These are phyloP conservation scores for Tarsius wallacei DNA, from an alignment of 2,797 vertebrate species.

Conservation along the genomic window DNA sequence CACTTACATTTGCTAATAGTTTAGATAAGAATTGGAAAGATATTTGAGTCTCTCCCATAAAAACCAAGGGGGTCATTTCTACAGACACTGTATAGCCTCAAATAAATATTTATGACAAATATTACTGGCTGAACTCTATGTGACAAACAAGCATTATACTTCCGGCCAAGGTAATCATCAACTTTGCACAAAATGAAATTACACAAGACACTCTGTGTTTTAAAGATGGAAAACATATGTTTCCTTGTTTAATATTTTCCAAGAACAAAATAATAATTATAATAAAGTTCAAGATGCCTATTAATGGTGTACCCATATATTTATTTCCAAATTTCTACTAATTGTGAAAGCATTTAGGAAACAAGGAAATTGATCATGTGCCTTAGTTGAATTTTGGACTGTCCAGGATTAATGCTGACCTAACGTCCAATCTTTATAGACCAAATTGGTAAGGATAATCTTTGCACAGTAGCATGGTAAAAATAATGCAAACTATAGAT, in stretches of 20 bases:
- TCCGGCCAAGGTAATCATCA: conserved; percentile 50
- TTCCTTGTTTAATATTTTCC: conserved; percentile 75
- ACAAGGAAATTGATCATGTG: conserved; percentile 72
- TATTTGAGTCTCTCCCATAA: conserved; percentile 36
- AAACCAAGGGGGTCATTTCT: conserved; percentile 59
- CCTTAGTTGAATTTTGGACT: conserved; percentile 49
- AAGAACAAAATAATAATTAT: conserved; percentile 65
- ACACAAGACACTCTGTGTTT: not conserved
- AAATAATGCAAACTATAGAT: not conserved
- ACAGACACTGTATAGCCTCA: not conserved
- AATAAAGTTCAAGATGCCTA: conserved; percentile 61
- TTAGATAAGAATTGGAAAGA: conserved; percentile 65
- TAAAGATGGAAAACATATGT: conserved; percentile 61
- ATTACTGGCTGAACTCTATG: not conserved
- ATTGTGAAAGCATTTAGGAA: conserved; percentile 74
- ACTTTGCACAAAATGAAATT: conserved; percentile 71
- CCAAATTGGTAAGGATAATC: conserved; percentile 10
- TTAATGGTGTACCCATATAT: conserved; percentile 69
- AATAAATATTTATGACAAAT: conserved; percentile 78
- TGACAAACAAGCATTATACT: conserved; percentile 32
- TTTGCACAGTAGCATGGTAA: not conserved
- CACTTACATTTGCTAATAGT: conserved; percentile 55
- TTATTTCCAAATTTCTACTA: conserved; percentile 74
- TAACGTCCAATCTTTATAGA: conserved; percentile 34
- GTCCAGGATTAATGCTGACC: not conserved